A percentile compares a stretch with the other conserved stretches of the same genome.
Evolutionary conservation across 2,888 invertebrate species (phyloP).

Genomic region (Leucania comma): DNA sequence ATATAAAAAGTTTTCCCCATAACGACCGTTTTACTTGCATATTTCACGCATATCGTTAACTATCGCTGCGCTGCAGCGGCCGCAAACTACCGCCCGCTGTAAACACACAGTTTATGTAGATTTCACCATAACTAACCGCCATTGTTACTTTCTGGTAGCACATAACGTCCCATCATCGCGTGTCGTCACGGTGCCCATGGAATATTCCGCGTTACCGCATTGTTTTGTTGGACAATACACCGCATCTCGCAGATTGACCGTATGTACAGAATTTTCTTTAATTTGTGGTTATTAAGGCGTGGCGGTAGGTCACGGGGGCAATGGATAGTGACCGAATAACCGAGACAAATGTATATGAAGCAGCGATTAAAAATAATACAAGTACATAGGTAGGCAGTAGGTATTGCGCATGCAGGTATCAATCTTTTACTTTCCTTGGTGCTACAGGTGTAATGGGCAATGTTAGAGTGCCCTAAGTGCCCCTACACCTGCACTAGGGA

Average conservation of each 20-base stretch:
- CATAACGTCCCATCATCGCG: constrained; percentile 33
- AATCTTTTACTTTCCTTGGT: no score
- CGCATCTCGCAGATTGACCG: constrained; percentile 24
- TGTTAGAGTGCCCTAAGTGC: no score
- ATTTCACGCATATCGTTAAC: constrained; percentile 7
- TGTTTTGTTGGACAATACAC: constrained; percentile 29
- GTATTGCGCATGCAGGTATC: no score
- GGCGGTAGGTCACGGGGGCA: constrained; percentile 7
- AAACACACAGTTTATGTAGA: constrained; percentile 34
- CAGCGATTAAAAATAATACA: no score
- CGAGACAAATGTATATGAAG: constrained; percentile 3
- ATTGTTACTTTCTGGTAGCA: constrained; percentile 51
- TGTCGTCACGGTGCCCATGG: constrained; percentile 37
- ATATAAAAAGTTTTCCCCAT: constrained; percentile 8
- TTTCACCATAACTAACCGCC: constrained; percentile 36
- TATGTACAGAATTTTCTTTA: constrained; percentile 20
- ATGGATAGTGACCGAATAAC: constrained; percentile 26
- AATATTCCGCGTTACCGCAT: constrained; percentile 40
- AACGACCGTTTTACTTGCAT: constrained; percentile 14
- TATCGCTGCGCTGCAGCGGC: background rate
- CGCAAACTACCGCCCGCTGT: constrained; percentile 12
- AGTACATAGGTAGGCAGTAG: no score
- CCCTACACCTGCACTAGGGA: no score
- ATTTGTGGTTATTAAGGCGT: constrained; percentile 11
- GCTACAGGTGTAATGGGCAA: no score